Conservation (phyloP, 2,888 invertebrate species). For the Cosmia pyralina region DNA sequence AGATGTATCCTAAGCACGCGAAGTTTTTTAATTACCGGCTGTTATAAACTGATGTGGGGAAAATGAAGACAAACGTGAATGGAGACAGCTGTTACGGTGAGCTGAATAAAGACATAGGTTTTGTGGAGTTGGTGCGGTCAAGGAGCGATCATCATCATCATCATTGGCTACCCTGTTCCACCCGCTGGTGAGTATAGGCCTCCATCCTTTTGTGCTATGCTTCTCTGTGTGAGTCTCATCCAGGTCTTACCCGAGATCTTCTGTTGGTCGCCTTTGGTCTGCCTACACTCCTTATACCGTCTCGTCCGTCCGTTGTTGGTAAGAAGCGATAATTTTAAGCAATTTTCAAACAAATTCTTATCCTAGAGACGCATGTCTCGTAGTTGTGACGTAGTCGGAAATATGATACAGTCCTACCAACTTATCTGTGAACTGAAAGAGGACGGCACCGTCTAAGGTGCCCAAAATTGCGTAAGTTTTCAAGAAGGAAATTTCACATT, state of each 20-base stretch:
- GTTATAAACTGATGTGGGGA: slow-evolving; percentile 29
- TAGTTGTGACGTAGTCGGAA: not conserved
- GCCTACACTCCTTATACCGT: not conserved
- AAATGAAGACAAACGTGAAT: slow-evolving; percentile 5
- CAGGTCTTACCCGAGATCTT: not conserved
- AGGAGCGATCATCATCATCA: not conserved
- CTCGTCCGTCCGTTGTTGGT: not conserved
- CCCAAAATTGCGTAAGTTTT: too few species aligned
- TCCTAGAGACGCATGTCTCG: too few species aligned
- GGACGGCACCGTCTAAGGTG: too few species aligned
- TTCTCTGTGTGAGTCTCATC: not conserved
- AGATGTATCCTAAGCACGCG: slow-evolving; percentile 23
- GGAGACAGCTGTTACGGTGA: slow-evolving; percentile 11
- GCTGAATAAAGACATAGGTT: not conserved
- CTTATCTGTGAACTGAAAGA: too few species aligned
- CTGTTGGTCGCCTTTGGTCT: not conserved
- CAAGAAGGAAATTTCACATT: too few species aligned
- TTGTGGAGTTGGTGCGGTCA: not conserved
- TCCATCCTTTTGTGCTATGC: not conserved
- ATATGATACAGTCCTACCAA: too few species aligned
- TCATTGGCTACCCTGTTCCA: not conserved
- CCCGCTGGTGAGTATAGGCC: not conserved
- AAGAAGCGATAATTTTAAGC: not conserved
- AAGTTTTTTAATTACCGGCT: slow-evolving; percentile 24
- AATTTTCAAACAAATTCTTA: not conserved